Evolutionary conservation across 2,888 invertebrate genomes (phyloP), one percentile per base, ranked within the genome.

Genomic region (Strigamia transsilvanica): DNA sequence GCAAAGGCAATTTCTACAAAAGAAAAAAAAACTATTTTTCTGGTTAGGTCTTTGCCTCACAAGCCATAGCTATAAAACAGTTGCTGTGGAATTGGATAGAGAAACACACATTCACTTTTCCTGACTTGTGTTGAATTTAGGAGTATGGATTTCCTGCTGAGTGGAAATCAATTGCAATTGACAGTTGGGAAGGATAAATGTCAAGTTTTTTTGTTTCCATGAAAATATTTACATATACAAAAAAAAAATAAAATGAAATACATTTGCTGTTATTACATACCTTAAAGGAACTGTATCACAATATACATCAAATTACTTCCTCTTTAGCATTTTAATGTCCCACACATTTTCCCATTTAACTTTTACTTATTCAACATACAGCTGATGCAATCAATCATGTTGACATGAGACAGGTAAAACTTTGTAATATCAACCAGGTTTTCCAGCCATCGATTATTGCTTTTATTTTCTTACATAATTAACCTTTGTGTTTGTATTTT

Each of bases 401-500:
- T 56, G 56, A 56, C 56, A 18, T 21, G 56, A 56, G 18, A 51
- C 46, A 6, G 13, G 7, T 51, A 51, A 51, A 51, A 51, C 51
- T 51, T 51, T 3, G 13, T 2, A 51, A 56, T 18, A 56, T 56
- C 21, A 56, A 56, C 4, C 18, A 56, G 46, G 46, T 46, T 56
- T 56, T n/a, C 4, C 38, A 38, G 2, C 0, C 46, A 46, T 46
- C 46, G 15, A 13, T 46, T 46, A 1, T n/a, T 46, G 46, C 42
- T 15, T 13, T 3, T 13, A n/a, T 12, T 46, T n/a, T 4, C 5
- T n/a, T 9, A 18, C 9, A 18, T n/a, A 2, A 56, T 18, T 6
- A 79, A 79, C 3, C n/a, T 79, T 21, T 38, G 13, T 41, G 13
- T 13, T 12, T 79, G 38, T 61, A 23, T 83, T 73, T 79, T 38